Percentiles rank a stretch among this genome's conserved stretches.
Evolutionary conservation across 2,113 vertebrate genomes (phyloP).

Genomic region (Channa argus): DNA sequence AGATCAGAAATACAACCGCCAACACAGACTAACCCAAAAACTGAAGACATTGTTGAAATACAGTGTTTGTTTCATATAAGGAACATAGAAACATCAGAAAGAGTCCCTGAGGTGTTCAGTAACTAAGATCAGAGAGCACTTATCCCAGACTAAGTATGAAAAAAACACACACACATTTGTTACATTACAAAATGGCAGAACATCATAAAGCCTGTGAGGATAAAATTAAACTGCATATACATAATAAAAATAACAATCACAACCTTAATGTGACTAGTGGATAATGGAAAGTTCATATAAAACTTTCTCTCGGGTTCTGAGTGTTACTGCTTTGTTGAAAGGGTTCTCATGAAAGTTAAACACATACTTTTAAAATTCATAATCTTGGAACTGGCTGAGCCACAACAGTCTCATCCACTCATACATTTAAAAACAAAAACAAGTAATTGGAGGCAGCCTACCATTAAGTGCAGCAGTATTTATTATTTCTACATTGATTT

Average conservation of each 20-base stretch:
- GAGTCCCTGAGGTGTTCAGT: conserved; percentile 63
- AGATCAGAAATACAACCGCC: too few relatives aligned
- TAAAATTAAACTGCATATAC: neutral
- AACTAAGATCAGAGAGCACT: neutral
- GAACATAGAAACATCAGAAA: conserved; percentile 38
- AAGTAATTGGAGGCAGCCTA: neutral
- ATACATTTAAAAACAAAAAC: conserved; percentile 2
- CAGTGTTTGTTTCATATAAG: conserved; percentile 17
- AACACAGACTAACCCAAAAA: too few relatives aligned
- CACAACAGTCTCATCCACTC: neutral
- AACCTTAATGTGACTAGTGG: neutral
- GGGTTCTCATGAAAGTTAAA: conserved; percentile 1
- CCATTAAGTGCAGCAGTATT: conserved; percentile 36
- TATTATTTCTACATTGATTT: conserved; percentile 1
- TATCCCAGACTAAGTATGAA: neutral
- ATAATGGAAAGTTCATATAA: neutral
- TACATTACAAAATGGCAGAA: too few relatives aligned
- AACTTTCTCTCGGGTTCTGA: neutral
- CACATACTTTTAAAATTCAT: neutral
- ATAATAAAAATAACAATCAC: neutral
- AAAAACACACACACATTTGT: too few relatives aligned
- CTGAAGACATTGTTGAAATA: conserved; percentile 1
- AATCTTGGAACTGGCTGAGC: neutral
- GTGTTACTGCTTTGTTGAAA: neutral
- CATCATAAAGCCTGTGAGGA: too few relatives aligned